Evolutionary conservation across 2,888 invertebrate species (phyloP).

Genomic region (Timema cristinae): DNA sequence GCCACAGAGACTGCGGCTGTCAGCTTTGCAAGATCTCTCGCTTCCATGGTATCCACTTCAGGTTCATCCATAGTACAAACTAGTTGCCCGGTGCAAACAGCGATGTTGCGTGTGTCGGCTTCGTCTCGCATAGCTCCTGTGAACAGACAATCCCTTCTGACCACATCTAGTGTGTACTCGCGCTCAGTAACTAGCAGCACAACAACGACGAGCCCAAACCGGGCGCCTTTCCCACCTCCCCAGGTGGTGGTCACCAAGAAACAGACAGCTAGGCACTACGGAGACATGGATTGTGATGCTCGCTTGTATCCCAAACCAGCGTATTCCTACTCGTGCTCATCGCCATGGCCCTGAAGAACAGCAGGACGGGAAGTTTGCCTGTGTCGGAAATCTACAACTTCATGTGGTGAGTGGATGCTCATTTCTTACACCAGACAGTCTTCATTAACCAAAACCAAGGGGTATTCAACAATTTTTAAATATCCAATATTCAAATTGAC

Average conservation of each 20-base stretch:
- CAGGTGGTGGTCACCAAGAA: conserved; percentile 10
- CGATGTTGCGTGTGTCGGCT: background rate
- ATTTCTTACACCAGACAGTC: no score
- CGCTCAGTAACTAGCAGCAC: conserved; percentile 19
- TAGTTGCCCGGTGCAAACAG: no score
- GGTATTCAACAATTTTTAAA: background rate
- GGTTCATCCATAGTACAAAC: no score
- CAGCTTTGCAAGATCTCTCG: background rate
- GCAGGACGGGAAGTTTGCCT: conserved; percentile 87
- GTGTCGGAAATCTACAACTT: conserved; percentile 99
- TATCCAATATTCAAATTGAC: background rate
- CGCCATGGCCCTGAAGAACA: conserved; percentile 96
- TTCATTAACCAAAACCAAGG: background rate
- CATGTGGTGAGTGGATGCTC: conserved; percentile 74
- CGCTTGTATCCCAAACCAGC: conserved; percentile 89
- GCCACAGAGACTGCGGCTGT: background rate
- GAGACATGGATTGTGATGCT: conserved; percentile 44
- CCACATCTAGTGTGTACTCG: no score
- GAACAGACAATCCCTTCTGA: no score
- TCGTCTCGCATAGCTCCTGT: background rate
- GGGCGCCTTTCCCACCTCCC: conserved; percentile 17
- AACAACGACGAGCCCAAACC: conserved; percentile 21
- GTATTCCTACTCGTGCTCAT: conserved; percentile 97
- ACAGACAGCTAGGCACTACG: conserved; percentile 3
- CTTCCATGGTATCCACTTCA: background rate